Conservation (phyloP, 2,113 vertebrate species). For the Chionomys nivalis region DNA sequence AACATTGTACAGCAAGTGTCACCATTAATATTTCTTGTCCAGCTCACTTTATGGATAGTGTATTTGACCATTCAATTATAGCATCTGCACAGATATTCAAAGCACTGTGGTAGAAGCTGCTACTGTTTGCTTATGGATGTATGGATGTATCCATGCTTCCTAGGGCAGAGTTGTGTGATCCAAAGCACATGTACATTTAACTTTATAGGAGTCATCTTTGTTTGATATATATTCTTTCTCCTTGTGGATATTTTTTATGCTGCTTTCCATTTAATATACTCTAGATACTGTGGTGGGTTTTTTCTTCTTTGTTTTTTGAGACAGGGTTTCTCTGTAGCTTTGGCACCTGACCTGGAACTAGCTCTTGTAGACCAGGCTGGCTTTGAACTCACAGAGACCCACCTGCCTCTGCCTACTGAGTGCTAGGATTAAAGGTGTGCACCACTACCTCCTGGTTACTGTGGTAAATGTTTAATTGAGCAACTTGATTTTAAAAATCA, state of each 20-base stretch:
- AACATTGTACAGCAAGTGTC: neutral
- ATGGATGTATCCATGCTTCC: neutral
- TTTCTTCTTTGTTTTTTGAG: neutral
- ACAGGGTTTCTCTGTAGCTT: no score
- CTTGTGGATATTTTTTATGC: neutral
- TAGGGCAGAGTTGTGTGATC: neutral
- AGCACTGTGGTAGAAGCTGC: neutral
- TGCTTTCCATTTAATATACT: conserved; percentile 17
- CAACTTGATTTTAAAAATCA: neutral
- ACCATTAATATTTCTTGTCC: neutral
- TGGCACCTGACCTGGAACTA: no score
- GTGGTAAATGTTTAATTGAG: neutral
- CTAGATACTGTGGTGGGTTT: neutral
- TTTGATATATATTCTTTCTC: neutral
- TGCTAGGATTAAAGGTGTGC: no score
- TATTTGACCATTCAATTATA: conserved; percentile 5
- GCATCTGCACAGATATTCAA: neutral
- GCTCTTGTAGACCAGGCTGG: no score
- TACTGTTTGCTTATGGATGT: neutral
- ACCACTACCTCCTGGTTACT: neutral
- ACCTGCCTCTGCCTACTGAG: no score
- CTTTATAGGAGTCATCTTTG: neutral
- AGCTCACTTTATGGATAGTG: neutral
- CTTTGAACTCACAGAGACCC: no score
- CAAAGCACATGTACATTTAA: conserved; percentile 1